A percentile compares a stretch with the other conserved stretches of the same genome.
Evolutionary conservation across 2,888 invertebrate genomes (phyloP).

Genomic region (Drosophila histrio): DNA sequence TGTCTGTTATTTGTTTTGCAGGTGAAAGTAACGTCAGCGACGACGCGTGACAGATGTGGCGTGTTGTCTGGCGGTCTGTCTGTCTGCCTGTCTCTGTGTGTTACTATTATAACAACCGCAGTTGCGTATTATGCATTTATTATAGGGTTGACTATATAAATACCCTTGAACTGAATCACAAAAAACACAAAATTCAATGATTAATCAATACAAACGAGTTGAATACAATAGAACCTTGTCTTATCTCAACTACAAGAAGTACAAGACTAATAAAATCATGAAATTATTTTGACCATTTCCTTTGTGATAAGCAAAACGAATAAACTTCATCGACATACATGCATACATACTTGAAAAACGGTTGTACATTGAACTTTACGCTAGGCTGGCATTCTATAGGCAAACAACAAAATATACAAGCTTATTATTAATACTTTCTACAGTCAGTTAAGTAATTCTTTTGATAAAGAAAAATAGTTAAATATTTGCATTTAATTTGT

Average conservation of each 20-base stretch:
- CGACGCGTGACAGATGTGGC: slow-evolving; percentile 65
- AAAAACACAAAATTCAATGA: not conserved
- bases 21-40: slow-evolving; percentile 63
- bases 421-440: too few relatives aligned
- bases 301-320: slow-evolving; percentile 33
- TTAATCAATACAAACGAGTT: slow-evolving; percentile 4
- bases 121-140: not conserved
- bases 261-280: slow-evolving; percentile 3
- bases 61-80: slow-evolving; percentile 46
- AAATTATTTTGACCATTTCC: slow-evolving; percentile 31
- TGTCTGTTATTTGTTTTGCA: slow-evolving; percentile 45
- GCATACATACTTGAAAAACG: slow-evolving; percentile 2
- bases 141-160: not conserved
- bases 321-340: slow-evolving; percentile 2
- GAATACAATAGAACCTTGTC: slow-evolving; percentile 2
- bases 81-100: not conserved
- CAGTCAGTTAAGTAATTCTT: too few relatives aligned
- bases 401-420: slow-evolving; percentile 8
- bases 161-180: slow-evolving; percentile 2
- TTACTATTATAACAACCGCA: not conserved
- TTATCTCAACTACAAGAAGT: slow-evolving; percentile 38
- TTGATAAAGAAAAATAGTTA: too few relatives aligned
- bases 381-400: slow-evolving; percentile 20
- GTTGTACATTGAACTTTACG: slow-evolving; percentile 68
- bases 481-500: too few relatives aligned